These are phyloP conservation scores for Circaetus gallicus DNA, from an alignment of 2,113 vertebrate species.

Conservation along the genomic window DNA sequence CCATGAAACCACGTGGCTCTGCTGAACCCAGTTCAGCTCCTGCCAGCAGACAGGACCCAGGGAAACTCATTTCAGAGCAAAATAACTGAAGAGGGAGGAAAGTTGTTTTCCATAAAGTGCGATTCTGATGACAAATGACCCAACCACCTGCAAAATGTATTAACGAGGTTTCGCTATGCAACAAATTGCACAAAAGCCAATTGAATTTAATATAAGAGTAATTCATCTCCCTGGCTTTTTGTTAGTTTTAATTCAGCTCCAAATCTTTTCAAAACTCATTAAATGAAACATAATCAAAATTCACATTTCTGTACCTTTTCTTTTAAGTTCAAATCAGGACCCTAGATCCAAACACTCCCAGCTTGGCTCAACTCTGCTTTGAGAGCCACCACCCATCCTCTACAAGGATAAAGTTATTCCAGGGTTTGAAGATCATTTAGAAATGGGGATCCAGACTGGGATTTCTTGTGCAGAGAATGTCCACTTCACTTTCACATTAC, in stretches of 20 bases:
- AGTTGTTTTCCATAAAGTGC: conserved; percentile 34
- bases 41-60: background rate
- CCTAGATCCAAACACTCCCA: background rate
- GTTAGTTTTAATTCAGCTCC: conserved; percentile 64
- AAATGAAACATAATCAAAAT: conserved; percentile 69
- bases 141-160: conserved; percentile 63
- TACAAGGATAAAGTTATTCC: background rate
- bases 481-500: background rate
- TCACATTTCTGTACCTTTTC: conserved; percentile 46
- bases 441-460: background rate
- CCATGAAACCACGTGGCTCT: background rate
- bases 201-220: conserved; percentile 68
- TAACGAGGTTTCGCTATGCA: conserved; percentile 68
- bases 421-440: background rate
- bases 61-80: conserved; percentile 57
- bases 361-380: background rate
- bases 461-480: background rate
- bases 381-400: background rate
- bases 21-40: background rate
- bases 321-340: background rate
- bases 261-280: conserved; percentile 73
- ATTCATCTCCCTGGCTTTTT: conserved; percentile 65
- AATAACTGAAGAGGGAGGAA: conserved; percentile 44
- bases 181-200: conserved; percentile 69
- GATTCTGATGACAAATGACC: conserved; percentile 67